Conservation (phyloP, 1,140 invertebrate species). For the Chrysomallon squamiferum region DNA sequence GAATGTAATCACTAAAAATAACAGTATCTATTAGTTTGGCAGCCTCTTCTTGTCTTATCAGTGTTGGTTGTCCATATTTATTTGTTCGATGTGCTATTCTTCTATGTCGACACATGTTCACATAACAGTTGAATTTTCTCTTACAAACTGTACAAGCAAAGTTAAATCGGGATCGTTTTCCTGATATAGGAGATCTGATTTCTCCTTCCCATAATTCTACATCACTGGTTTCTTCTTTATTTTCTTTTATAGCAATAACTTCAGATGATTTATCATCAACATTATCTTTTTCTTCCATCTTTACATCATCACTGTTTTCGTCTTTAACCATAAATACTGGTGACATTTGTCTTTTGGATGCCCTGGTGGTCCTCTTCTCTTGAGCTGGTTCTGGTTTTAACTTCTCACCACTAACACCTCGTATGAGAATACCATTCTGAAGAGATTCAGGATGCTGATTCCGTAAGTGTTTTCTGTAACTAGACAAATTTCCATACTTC, state of each 20-base stretch:
- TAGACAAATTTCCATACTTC: conserved; percentile 31
- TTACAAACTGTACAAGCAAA: conserved; percentile 35
- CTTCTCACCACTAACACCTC: conserved; percentile 9
- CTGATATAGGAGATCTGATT: neutral
- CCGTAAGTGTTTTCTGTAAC: conserved; percentile 34
- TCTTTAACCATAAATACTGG: neutral
- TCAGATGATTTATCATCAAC: neutral
- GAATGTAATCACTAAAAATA: neutral
- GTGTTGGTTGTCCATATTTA: conserved; percentile 4
- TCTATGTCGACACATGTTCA: conserved; percentile 39
- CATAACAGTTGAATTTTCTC: conserved; percentile 37
- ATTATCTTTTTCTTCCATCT: neutral
- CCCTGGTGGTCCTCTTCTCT: no score
- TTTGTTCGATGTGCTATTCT: conserved; percentile 30
- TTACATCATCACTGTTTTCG: neutral
- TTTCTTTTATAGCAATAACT: neutral
- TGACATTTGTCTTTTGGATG: conserved; percentile 7
- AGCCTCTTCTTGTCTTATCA: neutral
- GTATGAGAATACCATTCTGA: conserved; percentile 21
- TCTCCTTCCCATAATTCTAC: neutral
- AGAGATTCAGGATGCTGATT: conserved; percentile 31
- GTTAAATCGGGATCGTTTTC: neutral
- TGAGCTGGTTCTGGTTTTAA: no score
- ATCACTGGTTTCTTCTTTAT: neutral
- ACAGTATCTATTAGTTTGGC: neutral